Conservation (phyloP, 2,113 vertebrate genomes). For the Mionectes macconnelli region DNA sequence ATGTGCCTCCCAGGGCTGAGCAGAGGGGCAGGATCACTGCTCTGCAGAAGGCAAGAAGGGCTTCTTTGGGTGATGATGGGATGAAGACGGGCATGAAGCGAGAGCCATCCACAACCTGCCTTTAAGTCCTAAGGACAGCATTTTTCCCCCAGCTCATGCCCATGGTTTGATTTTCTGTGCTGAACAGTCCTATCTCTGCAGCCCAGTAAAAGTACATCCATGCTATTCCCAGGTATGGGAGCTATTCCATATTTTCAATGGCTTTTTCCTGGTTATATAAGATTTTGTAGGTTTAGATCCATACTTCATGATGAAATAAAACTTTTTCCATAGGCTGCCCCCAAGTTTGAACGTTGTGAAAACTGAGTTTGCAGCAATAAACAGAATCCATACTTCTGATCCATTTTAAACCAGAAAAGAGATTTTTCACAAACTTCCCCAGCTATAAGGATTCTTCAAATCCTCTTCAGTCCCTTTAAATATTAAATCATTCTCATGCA, state of each 20-base stretch:
- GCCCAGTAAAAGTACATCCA: not conserved
- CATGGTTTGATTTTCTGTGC: not conserved
- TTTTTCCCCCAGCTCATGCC: not conserved
- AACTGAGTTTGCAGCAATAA: not conserved
- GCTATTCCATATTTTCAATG: not conserved
- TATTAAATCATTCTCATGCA: constrained; percentile 19
- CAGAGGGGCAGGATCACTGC: not conserved
- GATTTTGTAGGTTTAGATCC: not conserved
- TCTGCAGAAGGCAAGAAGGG: not conserved
- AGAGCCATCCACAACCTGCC: not conserved
- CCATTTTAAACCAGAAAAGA: constrained; percentile 22
- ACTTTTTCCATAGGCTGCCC: not conserved
- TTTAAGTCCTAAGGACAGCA: not conserved
- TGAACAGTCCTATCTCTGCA: not conserved
- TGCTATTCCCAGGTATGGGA: accelerated
- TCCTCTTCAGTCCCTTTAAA: not conserved
- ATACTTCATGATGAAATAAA: not conserved
- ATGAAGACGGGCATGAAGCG: not conserved
- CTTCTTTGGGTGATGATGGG: accelerated
- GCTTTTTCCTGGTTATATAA: not conserved
- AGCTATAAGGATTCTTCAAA: constrained; percentile 10
- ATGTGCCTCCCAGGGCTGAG: not conserved
- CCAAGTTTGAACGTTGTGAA: not conserved
- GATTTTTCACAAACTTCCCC: not conserved
- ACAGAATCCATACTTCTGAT: not conserved